Conservation (phyloP, 2,888 invertebrate species). For the Ellobium chinense region DNA sequence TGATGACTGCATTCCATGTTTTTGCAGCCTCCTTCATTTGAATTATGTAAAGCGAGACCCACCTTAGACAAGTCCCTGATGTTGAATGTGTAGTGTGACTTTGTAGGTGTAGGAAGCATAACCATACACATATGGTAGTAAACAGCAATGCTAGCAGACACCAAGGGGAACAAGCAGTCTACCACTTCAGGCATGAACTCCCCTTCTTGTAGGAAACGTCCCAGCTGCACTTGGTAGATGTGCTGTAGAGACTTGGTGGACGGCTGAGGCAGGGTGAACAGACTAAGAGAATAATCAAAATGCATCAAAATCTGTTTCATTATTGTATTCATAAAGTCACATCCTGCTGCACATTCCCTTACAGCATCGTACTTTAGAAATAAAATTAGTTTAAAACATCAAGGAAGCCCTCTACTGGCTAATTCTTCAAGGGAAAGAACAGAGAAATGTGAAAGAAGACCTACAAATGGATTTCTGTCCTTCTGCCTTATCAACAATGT, state of each 20-base stretch:
- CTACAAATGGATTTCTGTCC: no score
- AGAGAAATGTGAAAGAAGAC: no score
- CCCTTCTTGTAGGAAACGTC: slow-evolving; percentile 77
- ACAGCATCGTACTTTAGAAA: neutral
- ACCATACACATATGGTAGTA: slow-evolving; percentile 76
- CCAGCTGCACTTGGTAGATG: slow-evolving; percentile 79
- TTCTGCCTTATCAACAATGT: no score
- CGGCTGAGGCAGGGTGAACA: slow-evolving; percentile 77
- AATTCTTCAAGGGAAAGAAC: no score
- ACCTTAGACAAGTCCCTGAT: slow-evolving; percentile 78
- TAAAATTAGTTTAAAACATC: neutral
- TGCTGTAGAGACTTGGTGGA: slow-evolving; percentile 78
- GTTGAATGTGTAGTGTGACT: slow-evolving; percentile 79
- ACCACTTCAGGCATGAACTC: slow-evolving; percentile 77
- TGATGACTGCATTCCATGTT: no score
- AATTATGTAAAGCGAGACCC: neutral
- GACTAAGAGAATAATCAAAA: slow-evolving; percentile 60
- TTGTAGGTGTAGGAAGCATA: slow-evolving; percentile 78
- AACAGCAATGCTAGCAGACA: slow-evolving; percentile 76
- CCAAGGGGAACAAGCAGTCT: slow-evolving; percentile 73
- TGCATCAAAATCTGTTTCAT: neutral
- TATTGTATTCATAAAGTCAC: neutral
- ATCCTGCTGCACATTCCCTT: neutral
- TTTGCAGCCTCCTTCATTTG: no score
- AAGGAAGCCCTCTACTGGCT: no score